Conservation (phyloP, 2,888 invertebrate genomes). For the Hemithea aestivaria region DNA sequence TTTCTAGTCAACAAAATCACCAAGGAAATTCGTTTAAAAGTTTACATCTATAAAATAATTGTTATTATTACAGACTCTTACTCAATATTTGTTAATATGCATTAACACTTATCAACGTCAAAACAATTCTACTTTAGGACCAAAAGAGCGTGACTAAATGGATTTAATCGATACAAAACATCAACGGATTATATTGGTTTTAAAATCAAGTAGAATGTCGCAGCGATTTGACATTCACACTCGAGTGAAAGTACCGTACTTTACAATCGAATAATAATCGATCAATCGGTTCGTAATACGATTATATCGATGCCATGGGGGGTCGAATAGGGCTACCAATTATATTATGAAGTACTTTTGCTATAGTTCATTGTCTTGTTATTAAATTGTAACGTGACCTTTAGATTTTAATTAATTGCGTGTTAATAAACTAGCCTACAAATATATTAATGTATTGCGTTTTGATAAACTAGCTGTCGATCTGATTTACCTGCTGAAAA, state of each 20-base stretch:
- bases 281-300: conserved; percentile 29
- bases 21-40: too few relatives aligned
- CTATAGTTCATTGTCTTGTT: too few relatives aligned
- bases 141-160: conserved; percentile 57
- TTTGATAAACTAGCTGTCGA: too few relatives aligned
- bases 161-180: conserved; percentile 54
- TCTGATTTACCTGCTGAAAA: too few relatives aligned
- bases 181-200: conserved; percentile 40
- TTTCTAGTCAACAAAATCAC: too few relatives aligned
- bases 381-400: too few relatives aligned
- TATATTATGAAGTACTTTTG: conserved; percentile 23
- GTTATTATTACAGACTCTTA: too few relatives aligned
- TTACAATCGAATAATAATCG: conserved; percentile 36
- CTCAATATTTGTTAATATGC: too few relatives aligned
- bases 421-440: too few relatives aligned
- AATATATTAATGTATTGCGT: too few relatives aligned
- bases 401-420: too few relatives aligned
- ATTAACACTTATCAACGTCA: conserved; percentile 20
- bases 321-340: conserved; percentile 21
- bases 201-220: conserved; percentile 52
- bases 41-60: too few relatives aligned
- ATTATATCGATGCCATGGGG: conserved; percentile 30
- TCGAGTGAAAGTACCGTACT: conserved; percentile 65
- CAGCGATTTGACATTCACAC: conserved; percentile 65
- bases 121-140: conserved; percentile 28